phyloP scores from a whole-genome alignment of 2,888 invertebrate species.

The Stenchaetothrips biformis region DNA sequence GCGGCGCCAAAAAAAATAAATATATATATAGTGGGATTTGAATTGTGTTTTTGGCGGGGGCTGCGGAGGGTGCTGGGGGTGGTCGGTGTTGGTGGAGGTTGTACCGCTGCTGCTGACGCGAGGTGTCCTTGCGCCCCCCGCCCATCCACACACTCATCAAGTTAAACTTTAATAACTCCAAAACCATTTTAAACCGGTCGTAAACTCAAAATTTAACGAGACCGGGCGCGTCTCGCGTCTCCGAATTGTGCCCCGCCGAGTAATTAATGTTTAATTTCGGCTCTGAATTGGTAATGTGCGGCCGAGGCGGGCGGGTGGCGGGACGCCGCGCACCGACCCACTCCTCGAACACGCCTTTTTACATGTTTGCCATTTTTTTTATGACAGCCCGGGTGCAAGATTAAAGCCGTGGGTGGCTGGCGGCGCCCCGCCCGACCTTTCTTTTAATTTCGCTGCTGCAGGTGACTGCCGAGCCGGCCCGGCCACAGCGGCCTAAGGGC shows the following conservation, averaged over 20 bases:
- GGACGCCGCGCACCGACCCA: background rate
- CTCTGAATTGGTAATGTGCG: slow-evolving; percentile 23
- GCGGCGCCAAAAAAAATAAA: too few species aligned
- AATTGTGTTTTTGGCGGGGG: too few species aligned
- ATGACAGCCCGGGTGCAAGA: background rate
- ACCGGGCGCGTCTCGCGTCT: slow-evolving; percentile 13
- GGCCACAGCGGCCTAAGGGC: background rate
- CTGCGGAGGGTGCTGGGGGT: too few species aligned
- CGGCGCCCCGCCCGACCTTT: background rate
- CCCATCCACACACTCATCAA: slow-evolving; percentile 22
- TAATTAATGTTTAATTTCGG: slow-evolving; percentile 24
- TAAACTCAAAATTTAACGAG: slow-evolving; percentile 24
- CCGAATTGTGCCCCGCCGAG: slow-evolving; percentile 22
- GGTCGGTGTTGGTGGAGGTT: background rate
- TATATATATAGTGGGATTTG: too few species aligned
- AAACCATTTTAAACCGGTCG: slow-evolving; percentile 23
- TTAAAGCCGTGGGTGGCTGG: background rate
- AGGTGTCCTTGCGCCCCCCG: background rate
- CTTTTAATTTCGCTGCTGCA: too few species aligned
- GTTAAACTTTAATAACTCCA: slow-evolving; percentile 18
- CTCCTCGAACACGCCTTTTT: background rate
- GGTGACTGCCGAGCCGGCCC: background rate
- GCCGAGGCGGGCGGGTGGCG: background rate
- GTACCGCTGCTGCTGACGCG: background rate
- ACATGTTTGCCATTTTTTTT: slow-evolving; percentile 6